Percentiles rank a stretch among this genome's conserved stretches.
Conservation (phyloP, 2,113 vertebrate genomes). For the Chroicocephalus ridibundus region DNA sequence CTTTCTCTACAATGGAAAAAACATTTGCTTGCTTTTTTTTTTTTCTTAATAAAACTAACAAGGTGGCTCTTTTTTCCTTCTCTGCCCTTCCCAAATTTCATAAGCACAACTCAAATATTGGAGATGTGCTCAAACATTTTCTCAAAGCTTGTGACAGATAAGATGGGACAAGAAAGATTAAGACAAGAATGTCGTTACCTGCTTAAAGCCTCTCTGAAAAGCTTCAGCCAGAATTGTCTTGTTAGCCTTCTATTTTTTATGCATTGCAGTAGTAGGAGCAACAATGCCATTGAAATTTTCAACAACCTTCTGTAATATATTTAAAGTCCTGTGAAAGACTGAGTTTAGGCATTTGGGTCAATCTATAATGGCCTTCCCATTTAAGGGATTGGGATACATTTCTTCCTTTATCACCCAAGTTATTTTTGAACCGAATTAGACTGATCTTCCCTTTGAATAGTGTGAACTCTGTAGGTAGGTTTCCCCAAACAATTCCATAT, state of each 20-base stretch:
- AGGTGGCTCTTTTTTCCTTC: fast-evolving
- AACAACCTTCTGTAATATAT: neutral
- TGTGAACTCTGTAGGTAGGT: neutral
- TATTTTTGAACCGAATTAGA: neutral
- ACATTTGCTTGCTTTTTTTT: neutral
- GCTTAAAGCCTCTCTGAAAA: neutral
- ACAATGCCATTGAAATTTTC: neutral
- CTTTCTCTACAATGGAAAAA: neutral
- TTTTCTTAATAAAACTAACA: neutral
- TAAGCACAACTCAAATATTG: neutral
- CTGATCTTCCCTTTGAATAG: neutral
- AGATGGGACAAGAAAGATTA: neutral
- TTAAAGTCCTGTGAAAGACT: neutral
- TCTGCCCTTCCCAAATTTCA: neutral
- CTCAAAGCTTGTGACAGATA: neutral
- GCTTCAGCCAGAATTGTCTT: neutral
- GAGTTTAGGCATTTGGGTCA: neutral
- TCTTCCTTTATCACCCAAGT: neutral
- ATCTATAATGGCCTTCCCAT: neutral
- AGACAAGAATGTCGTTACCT: neutral
- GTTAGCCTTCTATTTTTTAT: neutral
- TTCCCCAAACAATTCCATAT: neutral
- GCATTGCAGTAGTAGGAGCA: neutral
- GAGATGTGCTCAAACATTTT: neutral
- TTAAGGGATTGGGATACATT: neutral